A percentile compares a stretch with the other conserved stretches of the same genome.
These are phyloP conservation scores for Pristionchus arcanus DNA, from an alignment of 2,888 invertebrate genomes.

Conservation along the genomic window DNA sequence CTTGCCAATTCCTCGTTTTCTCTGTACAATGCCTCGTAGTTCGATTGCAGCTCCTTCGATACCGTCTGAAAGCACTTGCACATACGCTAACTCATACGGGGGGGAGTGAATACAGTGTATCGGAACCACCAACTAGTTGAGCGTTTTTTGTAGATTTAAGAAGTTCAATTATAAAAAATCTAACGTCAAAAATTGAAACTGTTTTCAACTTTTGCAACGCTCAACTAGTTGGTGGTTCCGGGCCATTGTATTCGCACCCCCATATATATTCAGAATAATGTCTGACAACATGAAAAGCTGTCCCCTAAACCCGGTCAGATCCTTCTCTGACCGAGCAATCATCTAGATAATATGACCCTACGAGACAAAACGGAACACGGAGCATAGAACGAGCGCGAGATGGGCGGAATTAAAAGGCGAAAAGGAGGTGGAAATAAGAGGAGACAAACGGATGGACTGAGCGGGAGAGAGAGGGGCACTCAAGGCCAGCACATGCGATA, in stretches of 20 bases:
- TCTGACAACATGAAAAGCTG: not conserved
- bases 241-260: too few species aligned
- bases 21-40: conserved; percentile 67
- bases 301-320: not conserved
- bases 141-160: too few species aligned
- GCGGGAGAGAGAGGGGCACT: not conserved
- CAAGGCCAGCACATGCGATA: conserved; percentile 3
- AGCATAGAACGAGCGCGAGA: conserved; percentile 31
- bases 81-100: not conserved
- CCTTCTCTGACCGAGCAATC: not conserved
- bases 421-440: conserved; percentile 30
- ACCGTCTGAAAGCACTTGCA: conserved; percentile 37
- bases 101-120: too few species aligned
- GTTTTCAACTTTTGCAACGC: too few species aligned
- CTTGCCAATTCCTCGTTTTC: conserved; percentile 69
- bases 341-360: conserved; percentile 26
- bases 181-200: too few species aligned
- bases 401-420: conserved; percentile 2
- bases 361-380: conserved; percentile 34
- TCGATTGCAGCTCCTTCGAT: conserved; percentile 53
- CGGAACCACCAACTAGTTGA: too few species aligned
- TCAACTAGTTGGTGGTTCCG: too few species aligned
- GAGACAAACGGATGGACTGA: conserved; percentile 8
- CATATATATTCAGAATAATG: not conserved
- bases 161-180: too few species aligned